Conservation (phyloP, 2,888 invertebrate species). For the Thereva unica region DNA sequence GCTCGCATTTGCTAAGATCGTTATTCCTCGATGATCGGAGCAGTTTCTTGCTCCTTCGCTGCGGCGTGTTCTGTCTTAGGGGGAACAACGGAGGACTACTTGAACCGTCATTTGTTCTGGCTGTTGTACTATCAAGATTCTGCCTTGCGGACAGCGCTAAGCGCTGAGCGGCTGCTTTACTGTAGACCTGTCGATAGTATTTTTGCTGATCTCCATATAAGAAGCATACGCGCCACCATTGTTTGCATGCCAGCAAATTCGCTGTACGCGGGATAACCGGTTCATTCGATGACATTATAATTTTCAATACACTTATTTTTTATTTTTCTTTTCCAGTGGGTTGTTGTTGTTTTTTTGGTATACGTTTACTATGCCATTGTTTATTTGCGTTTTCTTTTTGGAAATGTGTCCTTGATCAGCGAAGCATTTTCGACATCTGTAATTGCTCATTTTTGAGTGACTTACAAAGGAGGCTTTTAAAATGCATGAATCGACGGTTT, state of each 20-base stretch:
- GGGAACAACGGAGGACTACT: constrained; percentile 29
- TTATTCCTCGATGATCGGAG: constrained; percentile 47
- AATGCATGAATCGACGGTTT: constrained; percentile 39
- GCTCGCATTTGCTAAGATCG: constrained; percentile 42
- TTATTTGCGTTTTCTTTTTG: constrained; percentile 12
- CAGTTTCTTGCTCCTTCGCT: constrained; percentile 50
- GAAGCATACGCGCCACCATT: constrained; percentile 91
- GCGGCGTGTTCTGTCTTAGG: constrained; percentile 20
- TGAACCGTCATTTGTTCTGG: constrained; percentile 37
- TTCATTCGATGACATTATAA: constrained; percentile 52
- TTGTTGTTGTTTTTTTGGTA: too few species aligned
- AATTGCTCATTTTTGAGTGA: constrained; percentile 16
- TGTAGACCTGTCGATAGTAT: constrained; percentile 81
- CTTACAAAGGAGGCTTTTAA: constrained; percentile 13
- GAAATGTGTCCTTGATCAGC: constrained; percentile 25
- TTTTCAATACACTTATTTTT: constrained; percentile 44
- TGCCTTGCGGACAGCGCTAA: constrained; percentile 55
- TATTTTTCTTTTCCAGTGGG: background rate
- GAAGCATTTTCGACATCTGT: constrained; percentile 17
- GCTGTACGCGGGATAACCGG: constrained; percentile 62
- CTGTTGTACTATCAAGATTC: constrained; percentile 41
- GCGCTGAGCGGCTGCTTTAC: constrained; percentile 61
- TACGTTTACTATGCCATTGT: too few species aligned
- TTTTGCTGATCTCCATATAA: constrained; percentile 86
- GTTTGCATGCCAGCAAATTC: constrained; percentile 80